Evolutionary conservation across 2,113 vertebrate genomes (phyloP).

Genomic region (Anarrhichthys ocellatus): DNA sequence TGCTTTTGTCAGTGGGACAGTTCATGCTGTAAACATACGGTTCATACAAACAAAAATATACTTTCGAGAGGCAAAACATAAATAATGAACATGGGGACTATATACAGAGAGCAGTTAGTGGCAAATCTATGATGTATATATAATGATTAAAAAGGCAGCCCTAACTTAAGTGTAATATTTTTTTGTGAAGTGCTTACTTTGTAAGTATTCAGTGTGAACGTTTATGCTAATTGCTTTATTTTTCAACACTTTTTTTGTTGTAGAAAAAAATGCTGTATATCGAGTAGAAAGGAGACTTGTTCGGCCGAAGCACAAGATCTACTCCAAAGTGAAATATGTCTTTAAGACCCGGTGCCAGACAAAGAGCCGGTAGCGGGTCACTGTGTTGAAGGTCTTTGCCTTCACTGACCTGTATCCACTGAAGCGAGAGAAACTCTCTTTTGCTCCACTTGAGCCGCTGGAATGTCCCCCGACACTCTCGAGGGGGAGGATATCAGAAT

Average conservation of each 20-base stretch:
- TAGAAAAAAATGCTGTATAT: background rate
- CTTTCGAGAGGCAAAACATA: too few species aligned
- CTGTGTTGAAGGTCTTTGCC: conserved; percentile 36
- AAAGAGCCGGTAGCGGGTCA: conserved; percentile 20
- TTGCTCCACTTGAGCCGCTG: conserved; percentile 63
- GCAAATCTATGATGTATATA: too few species aligned
- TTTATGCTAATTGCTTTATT: too few species aligned
- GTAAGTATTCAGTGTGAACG: too few species aligned
- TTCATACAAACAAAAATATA: too few species aligned
- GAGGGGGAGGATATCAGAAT: conserved; percentile 67
- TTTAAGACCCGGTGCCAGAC: conserved; percentile 33
- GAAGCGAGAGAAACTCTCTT: conserved; percentile 45
- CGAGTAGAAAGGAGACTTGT: background rate
- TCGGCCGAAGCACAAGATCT: background rate
- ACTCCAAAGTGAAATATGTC: conserved; percentile 4
- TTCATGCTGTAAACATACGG: too few species aligned
- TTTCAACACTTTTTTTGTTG: background rate
- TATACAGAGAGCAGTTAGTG: too few species aligned
- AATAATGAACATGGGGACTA: too few species aligned
- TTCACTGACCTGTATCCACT: conserved; percentile 58
- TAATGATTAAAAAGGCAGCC: too few species aligned
- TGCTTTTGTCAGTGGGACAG: too few species aligned
- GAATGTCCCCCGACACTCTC: conserved; percentile 64
- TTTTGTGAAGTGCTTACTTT: too few species aligned
- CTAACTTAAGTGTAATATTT: too few species aligned